These are phyloP conservation scores for Mustela nigripes DNA, from an alignment of 2,113 vertebrate species.

Conservation along the genomic window DNA sequence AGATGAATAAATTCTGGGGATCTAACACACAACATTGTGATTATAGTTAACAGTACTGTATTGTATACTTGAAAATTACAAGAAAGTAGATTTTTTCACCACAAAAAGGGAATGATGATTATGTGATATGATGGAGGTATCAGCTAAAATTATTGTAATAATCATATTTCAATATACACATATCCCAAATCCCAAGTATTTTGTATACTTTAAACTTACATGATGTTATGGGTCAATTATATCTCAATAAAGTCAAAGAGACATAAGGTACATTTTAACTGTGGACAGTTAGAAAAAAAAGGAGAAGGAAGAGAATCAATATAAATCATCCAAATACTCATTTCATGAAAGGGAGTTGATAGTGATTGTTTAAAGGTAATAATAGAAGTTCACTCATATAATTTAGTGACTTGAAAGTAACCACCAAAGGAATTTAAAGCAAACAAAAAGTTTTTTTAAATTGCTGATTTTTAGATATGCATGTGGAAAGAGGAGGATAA, in stretches of 20 bases:
- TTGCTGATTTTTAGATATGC: background rate
- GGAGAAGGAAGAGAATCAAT: background rate
- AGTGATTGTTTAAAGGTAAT: background rate
- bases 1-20: background rate
- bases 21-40: background rate
- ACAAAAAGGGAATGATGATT: background rate
- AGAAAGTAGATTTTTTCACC: background rate
- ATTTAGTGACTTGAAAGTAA: background rate
- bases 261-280: background rate
- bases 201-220: background rate
- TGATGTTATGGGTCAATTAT: background rate
- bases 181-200: background rate
- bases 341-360: background rate
- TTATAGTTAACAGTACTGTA: background rate
- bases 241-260: background rate
- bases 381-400: background rate
- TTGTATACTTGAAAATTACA: background rate
- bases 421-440: background rate
- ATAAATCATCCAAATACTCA: background rate
- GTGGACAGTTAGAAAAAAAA: background rate
- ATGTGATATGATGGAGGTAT: background rate
- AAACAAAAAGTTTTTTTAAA: background rate
- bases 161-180: background rate
- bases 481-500: background rate
- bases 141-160: background rate